A percentile compares a stretch with the other conserved stretches of the same genome.
phyloP scores from a whole-genome alignment of 2,888 invertebrate species.

The Amiota mariae region DNA sequence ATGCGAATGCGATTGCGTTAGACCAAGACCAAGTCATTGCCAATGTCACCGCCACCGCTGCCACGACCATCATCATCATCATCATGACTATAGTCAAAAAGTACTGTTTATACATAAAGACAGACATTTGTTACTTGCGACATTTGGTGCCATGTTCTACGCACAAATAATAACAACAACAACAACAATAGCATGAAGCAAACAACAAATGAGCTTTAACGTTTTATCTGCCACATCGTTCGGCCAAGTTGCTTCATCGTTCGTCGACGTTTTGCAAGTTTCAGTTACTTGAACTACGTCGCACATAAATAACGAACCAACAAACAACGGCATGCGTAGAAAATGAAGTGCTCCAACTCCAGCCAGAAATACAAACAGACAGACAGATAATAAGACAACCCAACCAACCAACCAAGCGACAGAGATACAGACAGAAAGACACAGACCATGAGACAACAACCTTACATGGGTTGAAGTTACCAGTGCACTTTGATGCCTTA shows the following conservation, averaged over 20 bases:
- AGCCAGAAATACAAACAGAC: background rate
- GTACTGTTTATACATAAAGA: background rate
- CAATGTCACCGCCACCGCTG: background rate
- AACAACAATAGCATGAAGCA: background rate
- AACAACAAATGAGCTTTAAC: conserved; percentile 17
- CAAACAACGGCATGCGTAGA: conserved; percentile 11
- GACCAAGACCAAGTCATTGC: background rate
- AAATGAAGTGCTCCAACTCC: conserved; percentile 17
- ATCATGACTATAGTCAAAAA: background rate
- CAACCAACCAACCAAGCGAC: no score
- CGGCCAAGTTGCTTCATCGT: background rate
- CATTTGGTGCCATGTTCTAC: conserved; percentile 18
- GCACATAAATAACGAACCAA: conserved; percentile 16
- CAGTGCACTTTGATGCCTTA: conserved; percentile 12
- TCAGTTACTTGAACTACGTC: background rate
- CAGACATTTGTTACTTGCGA: conserved; percentile 12
- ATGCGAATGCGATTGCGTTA: background rate
- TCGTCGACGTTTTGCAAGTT: background rate
- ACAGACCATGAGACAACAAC: background rate
- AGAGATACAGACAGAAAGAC: no score
- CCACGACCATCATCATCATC: background rate
- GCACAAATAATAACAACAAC: background rate
- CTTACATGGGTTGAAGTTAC: background rate
- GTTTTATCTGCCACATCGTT: background rate
- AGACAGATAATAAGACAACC: no score